These are phyloP conservation scores for Lycocerus yunnanus DNA, from an alignment of 2,888 invertebrate genomes.

Conservation along the genomic window DNA sequence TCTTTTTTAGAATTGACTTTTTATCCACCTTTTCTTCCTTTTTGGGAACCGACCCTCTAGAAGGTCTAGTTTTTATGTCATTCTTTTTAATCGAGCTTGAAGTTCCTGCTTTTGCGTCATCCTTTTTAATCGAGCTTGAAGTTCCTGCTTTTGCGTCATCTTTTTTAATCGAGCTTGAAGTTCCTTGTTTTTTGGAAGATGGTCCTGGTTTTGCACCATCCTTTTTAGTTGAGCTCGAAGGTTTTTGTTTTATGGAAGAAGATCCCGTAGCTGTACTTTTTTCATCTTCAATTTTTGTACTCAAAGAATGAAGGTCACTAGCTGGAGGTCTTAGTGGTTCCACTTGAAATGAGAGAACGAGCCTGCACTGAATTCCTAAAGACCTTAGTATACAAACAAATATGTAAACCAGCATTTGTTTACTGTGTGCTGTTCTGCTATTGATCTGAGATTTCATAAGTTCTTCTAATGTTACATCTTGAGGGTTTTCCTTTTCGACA, in stretches of 20 bases:
- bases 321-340: constrained; percentile 71
- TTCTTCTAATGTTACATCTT: constrained; percentile 51
- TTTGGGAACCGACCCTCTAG: background rate
- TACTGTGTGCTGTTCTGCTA: constrained; percentile 64
- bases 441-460: constrained; percentile 64
- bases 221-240: background rate
- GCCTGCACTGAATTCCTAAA: constrained; percentile 79
- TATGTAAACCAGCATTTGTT: constrained; percentile 73
- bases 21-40: background rate
- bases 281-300: constrained; percentile 48
- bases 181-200: background rate
- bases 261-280: constrained; percentile 3
- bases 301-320: constrained; percentile 67
- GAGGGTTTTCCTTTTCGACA: constrained; percentile 56
- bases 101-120: no score
- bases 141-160: no score
- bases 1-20: background rate
- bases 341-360: constrained; percentile 81
- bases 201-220: no score
- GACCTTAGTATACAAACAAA: constrained; percentile 78
- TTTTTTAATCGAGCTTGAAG: no score
- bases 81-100: no score
- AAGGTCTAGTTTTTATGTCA: background rate
- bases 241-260: background rate
- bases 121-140: no score